Evolutionary conservation across 2,888 invertebrate species (phyloP).

Genomic region (Dicycla oo): DNA sequence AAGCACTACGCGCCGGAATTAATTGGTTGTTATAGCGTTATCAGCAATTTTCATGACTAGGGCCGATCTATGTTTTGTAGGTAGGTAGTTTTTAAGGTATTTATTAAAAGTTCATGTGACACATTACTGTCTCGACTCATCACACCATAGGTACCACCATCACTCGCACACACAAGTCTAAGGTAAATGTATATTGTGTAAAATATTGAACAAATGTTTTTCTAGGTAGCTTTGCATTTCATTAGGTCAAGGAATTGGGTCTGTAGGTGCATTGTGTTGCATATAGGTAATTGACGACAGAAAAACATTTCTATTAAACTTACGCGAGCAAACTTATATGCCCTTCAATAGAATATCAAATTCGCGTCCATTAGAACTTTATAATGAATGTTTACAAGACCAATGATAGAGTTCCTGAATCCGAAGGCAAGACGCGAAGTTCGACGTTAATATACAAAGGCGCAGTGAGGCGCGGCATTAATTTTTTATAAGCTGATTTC

Average conservation of each 20-base stretch:
- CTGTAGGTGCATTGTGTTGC: neutral
- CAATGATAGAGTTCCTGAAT: constrained; percentile 79
- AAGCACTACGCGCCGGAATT: constrained; percentile 61
- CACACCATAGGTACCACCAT: too few relatives aligned
- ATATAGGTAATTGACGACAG: neutral
- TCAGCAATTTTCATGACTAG: constrained; percentile 1
- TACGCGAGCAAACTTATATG: neutral
- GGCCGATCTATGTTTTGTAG: neutral
- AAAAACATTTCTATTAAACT: neutral
- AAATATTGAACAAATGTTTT: constrained; percentile 9
- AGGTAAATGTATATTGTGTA: neutral
- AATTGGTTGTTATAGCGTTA: constrained; percentile 40
- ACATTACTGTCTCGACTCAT: neutral
- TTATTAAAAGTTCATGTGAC: neutral
- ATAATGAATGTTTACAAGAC: constrained; percentile 15
- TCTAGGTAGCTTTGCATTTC: constrained; percentile 23
- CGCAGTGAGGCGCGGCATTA: constrained; percentile 79
- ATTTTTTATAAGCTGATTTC: constrained; percentile 87
- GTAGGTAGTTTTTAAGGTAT: neutral
- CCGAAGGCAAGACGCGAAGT: constrained; percentile 79
- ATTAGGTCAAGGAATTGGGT: constrained; percentile 21
- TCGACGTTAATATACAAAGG: constrained; percentile 87
- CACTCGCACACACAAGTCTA: neutral
- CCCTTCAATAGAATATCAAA: neutral
- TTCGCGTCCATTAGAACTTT: constrained; percentile 12